A percentile compares a stretch with the other conserved stretches of the same genome.
These are phyloP conservation scores for Sussaba pulchella DNA, from an alignment of 2,888 invertebrate species.

Conservation along the genomic window DNA sequence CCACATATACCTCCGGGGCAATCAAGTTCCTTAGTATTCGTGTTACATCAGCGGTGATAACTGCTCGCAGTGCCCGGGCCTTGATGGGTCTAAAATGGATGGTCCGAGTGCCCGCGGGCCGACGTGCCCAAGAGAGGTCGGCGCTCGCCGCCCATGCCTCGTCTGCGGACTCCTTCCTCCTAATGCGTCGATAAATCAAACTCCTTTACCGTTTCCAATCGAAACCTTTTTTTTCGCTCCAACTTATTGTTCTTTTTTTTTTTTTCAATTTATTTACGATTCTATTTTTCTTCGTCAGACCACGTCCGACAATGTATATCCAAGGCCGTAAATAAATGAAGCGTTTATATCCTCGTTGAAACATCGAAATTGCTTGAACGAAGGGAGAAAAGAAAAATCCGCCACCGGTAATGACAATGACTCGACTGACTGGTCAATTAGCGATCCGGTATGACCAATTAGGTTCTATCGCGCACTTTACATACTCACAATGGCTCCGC, in stretches of 20 bases:
- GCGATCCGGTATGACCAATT: slow-evolving; percentile 59
- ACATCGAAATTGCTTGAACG: slow-evolving; percentile 34
- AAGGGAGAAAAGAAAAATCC: slow-evolving; percentile 34
- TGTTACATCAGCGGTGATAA: slow-evolving; percentile 71
- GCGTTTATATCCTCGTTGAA: slow-evolving; percentile 65
- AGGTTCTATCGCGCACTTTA: slow-evolving; percentile 58
- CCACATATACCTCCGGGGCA: slow-evolving; percentile 54
- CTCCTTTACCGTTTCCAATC: slow-evolving; percentile 69
- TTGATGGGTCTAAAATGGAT: slow-evolving; percentile 71
- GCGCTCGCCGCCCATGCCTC: slow-evolving; percentile 57
- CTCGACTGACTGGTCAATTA: slow-evolving; percentile 65
- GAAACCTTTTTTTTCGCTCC: slow-evolving; percentile 55
- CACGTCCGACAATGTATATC: slow-evolving; percentile 55
- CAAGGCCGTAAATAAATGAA: slow-evolving; percentile 61
- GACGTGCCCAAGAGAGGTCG: slow-evolving; percentile 65
- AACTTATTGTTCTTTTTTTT: slow-evolving; percentile 49
- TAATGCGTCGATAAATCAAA: slow-evolving; percentile 72
- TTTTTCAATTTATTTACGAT: slow-evolving; percentile 51
- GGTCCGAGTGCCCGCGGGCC: slow-evolving; percentile 69
- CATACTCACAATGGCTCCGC: slow-evolving; percentile 36
- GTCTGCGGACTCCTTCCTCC: slow-evolving; percentile 65
- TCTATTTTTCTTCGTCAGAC: slow-evolving; percentile 57
- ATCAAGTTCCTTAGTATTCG: slow-evolving; percentile 66
- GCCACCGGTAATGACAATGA: slow-evolving; percentile 59
- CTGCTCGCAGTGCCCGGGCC: slow-evolving; percentile 69